Base-by-base conservation (phyloP, 2,888 invertebrate genomes). In the Geophilus truncorum region DNA sequence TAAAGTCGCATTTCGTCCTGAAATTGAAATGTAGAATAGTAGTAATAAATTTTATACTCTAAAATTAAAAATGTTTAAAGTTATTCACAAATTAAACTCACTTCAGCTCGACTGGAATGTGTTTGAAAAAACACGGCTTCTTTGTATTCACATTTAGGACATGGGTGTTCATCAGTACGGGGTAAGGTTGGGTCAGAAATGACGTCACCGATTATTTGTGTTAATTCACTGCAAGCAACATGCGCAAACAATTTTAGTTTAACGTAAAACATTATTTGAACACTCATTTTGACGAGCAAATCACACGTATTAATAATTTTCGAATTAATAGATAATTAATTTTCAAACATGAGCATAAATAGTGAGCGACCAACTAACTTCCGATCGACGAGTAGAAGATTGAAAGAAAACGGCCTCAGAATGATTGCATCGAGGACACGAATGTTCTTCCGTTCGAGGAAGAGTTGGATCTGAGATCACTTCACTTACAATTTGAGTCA, bases 81-180 rank as follows among this genome's bases (percentile, higher is more conserved):
- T 32, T 32, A 32, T 4, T 75, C 15, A 75, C n/a, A n/a, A n/a
- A n/a, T n/a, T 40, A 23, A 25, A 76, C 84, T 83, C 84, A 90
- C 90, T 90, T 98, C 98, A 85, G 98, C 98, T 84, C 97, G 91
- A 82, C 96, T 90, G 0, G 97, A 97, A 87, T 98, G 97, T 0
- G 98, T 98, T 90, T 97, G 96, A 89, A 99, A 99, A 89, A 99
- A 99, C 5, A 99, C 99, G 0, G 98, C 97, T 87, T 98, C 97
- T 82, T 94, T 91, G 87, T 97, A 94, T 83, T 92, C 92, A 88
- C 99, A 99, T 87, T 95, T 95, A 0, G 98, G 98, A 87, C 99
- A 99, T 81, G 95, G 95, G 88, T 99, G 99, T 85, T 99, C 98
- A 87, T 98, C 97, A 0, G 99, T 98, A 83, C 98, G 91, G 0